Evolutionary conservation across 2,888 invertebrate species (phyloP), one percentile per base, ranked within the genome.

Genomic region (Nomada lathburiana): DNA sequence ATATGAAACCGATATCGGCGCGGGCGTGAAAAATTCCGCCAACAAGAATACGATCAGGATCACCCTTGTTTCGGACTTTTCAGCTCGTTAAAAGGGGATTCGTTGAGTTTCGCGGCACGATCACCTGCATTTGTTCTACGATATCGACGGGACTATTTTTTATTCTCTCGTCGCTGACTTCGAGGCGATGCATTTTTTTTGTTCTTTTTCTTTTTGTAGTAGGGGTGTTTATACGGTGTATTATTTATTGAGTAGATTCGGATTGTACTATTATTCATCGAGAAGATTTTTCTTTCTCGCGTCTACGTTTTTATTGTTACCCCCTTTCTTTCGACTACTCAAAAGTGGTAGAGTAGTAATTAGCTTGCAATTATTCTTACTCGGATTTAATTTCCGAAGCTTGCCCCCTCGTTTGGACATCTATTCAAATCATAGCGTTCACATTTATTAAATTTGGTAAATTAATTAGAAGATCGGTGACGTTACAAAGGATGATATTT

Each of bases 1-100:
- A 82, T 73, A 73, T 70, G 81, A 73, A 71, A 70, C 57, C 80
- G 50, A 59, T 71, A 50, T 67, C 75, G 65, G 29, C 20, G 53
- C 26, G 55, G 29, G 53, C 36, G 50, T 57, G 55, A 71, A 60
- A 79, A 62, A 70, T 82, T 70, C 60, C n/a, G 18, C 47, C 50
- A 20, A 60, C 26, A 23, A 50, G 42, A 26, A 20, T 23, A 62
- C 64, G 11, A 42, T 53, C 36, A 16, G n/a, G 16, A 52, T 20
- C 36, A 36, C 3, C 26, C 50, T 72, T 59, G 72, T 76, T 59
- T 64, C 7, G 57, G 13, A 53, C 20, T 64, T 59, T 36, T 52
- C 36, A 20, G 11, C 29, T 59, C n/a, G 44, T 42, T 53, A 9
- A 1, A 42, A 4, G 11, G 13, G 11, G 18, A 20, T 42, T 47